Base-by-base conservation (phyloP, 2,797 vertebrate species). In the Eremophila alpestris region DNA sequence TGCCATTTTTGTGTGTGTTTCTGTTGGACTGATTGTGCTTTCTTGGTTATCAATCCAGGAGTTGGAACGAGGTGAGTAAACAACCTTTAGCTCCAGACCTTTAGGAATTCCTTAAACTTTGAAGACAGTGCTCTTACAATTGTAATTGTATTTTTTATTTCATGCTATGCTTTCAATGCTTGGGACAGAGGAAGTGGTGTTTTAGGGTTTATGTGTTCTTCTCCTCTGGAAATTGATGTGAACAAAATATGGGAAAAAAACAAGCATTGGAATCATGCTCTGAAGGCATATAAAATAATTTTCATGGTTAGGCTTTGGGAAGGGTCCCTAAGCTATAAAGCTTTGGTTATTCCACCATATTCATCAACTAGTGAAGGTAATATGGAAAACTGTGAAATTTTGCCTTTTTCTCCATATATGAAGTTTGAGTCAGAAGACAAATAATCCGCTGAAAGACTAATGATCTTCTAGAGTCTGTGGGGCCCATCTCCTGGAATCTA, bases 41-140 rank as follows among this genome's bases (percentile, higher is more conserved):
- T 94, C 97, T 46, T 98, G 98, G 97, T 45, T 97, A 70, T 62
- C 90, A 85, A 24, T 96, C 45, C 49, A 55, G 29, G 68, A 87
- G 52, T 9, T 95, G 56, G 78, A 96, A 81, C 59, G 1, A 93
- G 97, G 98, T 98, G 89, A 97, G 97, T 77, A 40, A 27, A 19
- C 27, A 41, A n/a, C 2, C 17, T 65, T 60, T 68, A 83, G 14
- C 16, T 87, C 52, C 9, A 65, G 40, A 54, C 16, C 7, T 65
- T 22, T 24, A 38, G 29, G 16, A 48, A 4, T 46, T 89, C n/a
- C 65, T 48, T 26, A 34, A 34, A 58, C 22, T 90, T 80, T n/a
- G 8, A 93, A 59, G 29, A 41, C 58, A 71, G 5, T 62, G 14
- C 7, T 71, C 23, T 16, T 59, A 5, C 20, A 26, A 26, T 11